Evolutionary conservation across 2,113 vertebrate genomes (phyloP), one percentile per base, ranked within the genome.

Genomic region (Scopus umbretta): DNA sequence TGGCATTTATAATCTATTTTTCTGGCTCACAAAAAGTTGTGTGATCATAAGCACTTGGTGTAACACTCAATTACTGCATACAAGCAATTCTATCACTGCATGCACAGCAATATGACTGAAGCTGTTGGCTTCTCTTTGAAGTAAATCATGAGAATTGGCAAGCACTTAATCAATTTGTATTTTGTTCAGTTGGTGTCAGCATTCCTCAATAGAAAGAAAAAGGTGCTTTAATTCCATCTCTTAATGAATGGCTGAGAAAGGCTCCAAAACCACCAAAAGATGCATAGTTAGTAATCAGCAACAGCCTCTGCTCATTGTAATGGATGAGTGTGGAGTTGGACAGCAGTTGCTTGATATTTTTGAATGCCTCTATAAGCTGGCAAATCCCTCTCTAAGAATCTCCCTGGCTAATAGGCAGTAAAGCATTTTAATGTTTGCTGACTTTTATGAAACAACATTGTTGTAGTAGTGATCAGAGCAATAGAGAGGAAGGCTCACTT

Each of bases 131-230:
- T 72, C 52, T 29, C 42, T 96, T 61, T 61, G 32, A 30, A 96
- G 88, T 8, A 63, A 67, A 94, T 83, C 82, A n/a, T 52, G 36
- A 43, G 45, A 73, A 92, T 45, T 45, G 21, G 52, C 17, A 91
- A 94, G 32, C 50, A 49, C 32, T 90, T 70, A 58, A 91, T 80
- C 62, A 90, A 53, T 82, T 70, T 79, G 11, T 66, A 40, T 59
- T 92, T 82, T 86, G 47, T 83, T 96, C 78, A 68, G 70, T 25
- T 92, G 53, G 34, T 88, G 71, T 93, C 85, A 95, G 85, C 81
- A 71, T 70, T 86, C 70, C 81, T 75, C 27, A 89, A 42, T 1
- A 91, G n/a, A 52, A 93, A 95, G 53, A 30, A 94, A 94, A 74
- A 63, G 62, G 73, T 65, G 66, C 47, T 93, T 80, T 45, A 23